Conservation (phyloP, 2,888 invertebrate genomes). For the Cephus spinipes region DNA sequence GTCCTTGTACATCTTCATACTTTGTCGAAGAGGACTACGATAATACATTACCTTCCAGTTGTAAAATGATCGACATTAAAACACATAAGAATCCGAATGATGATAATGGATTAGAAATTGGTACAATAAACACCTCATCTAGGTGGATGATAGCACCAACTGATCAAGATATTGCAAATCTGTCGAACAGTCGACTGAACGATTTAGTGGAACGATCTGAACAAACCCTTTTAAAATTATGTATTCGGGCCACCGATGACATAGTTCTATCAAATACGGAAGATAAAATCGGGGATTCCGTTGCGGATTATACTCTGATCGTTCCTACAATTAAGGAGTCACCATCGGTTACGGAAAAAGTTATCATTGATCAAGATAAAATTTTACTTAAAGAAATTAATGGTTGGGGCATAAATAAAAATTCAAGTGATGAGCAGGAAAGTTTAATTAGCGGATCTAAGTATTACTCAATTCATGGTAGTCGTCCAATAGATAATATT, state of each 20-base stretch:
- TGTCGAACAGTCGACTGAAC: constrained; percentile 30
- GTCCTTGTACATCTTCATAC: not conserved
- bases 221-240: constrained; percentile 51
- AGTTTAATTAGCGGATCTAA: not conserved
- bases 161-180: not conserved
- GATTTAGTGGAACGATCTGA: constrained; percentile 59
- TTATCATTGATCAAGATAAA: not conserved
- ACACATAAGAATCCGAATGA: not conserved
- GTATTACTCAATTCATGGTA: constrained; percentile 18
- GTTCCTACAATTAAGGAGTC: not conserved
- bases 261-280: not conserved
- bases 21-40: not conserved
- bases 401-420: not conserved
- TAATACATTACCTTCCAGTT: not conserved
- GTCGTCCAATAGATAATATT: constrained; percentile 8
- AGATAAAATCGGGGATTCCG: not conserved
- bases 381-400: not conserved
- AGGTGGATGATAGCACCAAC: not conserved
- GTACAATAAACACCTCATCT: not conserved
- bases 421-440: not conserved
- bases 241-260: constrained; percentile 32
- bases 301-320: not conserved
- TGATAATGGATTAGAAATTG: not conserved
- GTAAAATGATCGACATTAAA: not conserved
- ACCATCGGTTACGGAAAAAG: not conserved